Evolutionary conservation across 2,113 vertebrate species (phyloP), one percentile per base, ranked within the genome.

Genomic region (Poeciliopsis prolifica): DNA sequence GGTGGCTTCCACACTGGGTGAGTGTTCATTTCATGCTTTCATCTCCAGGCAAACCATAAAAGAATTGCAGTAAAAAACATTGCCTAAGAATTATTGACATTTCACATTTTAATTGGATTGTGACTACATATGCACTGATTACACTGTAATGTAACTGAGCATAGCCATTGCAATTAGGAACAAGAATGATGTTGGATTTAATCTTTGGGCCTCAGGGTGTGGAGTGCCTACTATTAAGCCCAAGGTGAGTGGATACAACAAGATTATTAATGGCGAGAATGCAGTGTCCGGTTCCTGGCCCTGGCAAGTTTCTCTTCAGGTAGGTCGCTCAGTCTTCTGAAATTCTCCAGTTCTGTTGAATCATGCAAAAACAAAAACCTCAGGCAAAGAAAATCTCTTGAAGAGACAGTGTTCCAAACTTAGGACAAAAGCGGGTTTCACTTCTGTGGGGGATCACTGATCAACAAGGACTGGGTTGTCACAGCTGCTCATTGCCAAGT

Each of bases 221-320:
- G 93, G 96, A 28, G 35, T 91, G 72, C 95, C 96, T 35, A 0
- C 91, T 61, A 96, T 97, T 84, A 90, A 37, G 69, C 95, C 94
- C 0, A 74, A 90, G 24, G 71, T 97, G 68, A 95, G 78, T 5
- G 93, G 91, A 74, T 91, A 88, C 80, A 91, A 91, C 87, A 95
- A 90, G 88, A 95, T 96, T 79, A 94, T 97, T 42, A 96, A 96
- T 2, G 95, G 96, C 28, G 86, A 96, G 78, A 95, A 90, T 0
- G 95, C 96, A 7, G 92, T 95, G 63, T 78, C 93, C 3, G 95
- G 95, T 4, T 96, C 96, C 33, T 96, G 96, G 95, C 95, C 95
- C 31, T 96, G 96, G 95, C 96, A 96, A 87, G 95, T 96, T 62
- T 97, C 96, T 1, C 90, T 96, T 58, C 95, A 97, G 95, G 96